phyloP scores from a whole-genome alignment of 2,797 vertebrate genomes.

The Catharus ustulatus region DNA sequence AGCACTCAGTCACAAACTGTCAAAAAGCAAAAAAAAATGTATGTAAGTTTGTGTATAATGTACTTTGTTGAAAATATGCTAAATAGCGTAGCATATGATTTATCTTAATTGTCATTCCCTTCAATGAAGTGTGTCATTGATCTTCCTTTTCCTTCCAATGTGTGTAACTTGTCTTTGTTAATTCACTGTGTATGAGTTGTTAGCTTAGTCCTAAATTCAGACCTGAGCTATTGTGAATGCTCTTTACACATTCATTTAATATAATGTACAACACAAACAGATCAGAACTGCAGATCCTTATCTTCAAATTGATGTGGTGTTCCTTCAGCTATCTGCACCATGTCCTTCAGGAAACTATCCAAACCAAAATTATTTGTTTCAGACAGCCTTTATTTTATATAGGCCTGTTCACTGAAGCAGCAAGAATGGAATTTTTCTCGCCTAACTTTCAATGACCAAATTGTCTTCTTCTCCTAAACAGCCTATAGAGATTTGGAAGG shows the following conservation, averaged over 20 bases:
- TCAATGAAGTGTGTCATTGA: background rate
- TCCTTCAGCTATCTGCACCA: background rate
- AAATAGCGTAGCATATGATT: constrained; percentile 9
- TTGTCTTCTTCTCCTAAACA: background rate
- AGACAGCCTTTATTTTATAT: background rate
- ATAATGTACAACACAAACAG: background rate
- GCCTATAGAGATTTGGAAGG: background rate
- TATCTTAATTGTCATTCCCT: constrained; percentile 38
- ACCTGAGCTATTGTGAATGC: background rate
- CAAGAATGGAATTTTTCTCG: background rate
- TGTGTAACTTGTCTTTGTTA: background rate
- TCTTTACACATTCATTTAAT: background rate
- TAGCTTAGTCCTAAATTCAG: background rate
- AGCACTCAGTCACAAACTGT: constrained; percentile 19
- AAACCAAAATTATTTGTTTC: background rate
- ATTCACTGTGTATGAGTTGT: background rate
- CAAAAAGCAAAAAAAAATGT: background rate
- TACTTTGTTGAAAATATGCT: constrained; percentile 22
- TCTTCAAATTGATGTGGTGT: background rate
- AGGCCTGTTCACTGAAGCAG: background rate
- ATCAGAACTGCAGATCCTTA: background rate
- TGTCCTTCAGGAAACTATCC: background rate
- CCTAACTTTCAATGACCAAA: background rate
- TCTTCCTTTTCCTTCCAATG: constrained; percentile 9
- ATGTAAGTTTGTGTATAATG: background rate